phyloP scores from a whole-genome alignment of 2,113 vertebrate species.

The Anolis carolinensis region DNA sequence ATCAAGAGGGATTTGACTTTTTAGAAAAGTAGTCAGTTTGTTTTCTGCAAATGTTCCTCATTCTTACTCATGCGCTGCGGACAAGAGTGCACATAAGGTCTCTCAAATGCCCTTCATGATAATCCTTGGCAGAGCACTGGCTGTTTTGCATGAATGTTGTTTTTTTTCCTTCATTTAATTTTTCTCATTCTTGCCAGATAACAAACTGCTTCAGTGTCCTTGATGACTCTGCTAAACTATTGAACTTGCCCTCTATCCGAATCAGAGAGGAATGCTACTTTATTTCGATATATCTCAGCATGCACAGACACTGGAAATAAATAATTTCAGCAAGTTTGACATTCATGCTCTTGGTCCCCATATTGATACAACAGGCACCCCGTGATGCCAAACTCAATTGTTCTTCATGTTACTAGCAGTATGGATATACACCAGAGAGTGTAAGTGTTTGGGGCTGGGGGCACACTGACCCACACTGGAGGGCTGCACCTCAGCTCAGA shows the following conservation, averaged over 20 bases:
- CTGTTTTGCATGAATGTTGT: not conserved
- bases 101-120: constrained; percentile 34
- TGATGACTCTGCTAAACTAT: constrained; percentile 46
- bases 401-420: not conserved
- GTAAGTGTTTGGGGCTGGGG: too few species aligned
- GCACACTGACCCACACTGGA: too few species aligned
- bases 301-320: not conserved
- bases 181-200: constrained; percentile 43
- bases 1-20: constrained; percentile 11
- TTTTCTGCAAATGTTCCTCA: constrained; percentile 33
- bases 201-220: not conserved
- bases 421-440: not conserved
- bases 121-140: constrained; percentile 38
- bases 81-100: constrained; percentile 22
- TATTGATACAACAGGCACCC: not conserved
- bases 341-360: not conserved
- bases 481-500: too few species aligned
- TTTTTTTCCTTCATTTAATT: constrained; percentile 49
- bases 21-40: constrained; percentile 34
- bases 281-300: constrained; percentile 15
- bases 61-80: constrained; percentile 31
- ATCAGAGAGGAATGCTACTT: constrained; percentile 39
- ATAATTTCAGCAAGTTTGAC: not conserved
- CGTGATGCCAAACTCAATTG: not conserved
- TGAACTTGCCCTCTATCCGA: not conserved